Conservation (phyloP, 2,888 invertebrate genomes). For the Artemia sinica region DNA sequence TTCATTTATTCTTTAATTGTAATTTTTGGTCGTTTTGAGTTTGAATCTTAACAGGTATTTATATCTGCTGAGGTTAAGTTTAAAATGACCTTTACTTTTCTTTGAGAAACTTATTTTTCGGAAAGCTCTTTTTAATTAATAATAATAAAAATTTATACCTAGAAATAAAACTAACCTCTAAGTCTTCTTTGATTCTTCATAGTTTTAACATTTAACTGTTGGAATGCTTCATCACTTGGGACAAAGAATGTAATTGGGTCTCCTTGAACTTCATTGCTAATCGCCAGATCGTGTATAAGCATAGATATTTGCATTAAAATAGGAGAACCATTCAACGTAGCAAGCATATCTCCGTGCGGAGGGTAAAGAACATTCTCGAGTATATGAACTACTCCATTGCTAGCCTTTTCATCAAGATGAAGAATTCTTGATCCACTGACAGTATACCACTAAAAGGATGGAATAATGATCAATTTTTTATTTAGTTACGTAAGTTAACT, state of each 20-base stretch:
- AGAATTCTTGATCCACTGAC: slow-evolving; percentile 24
- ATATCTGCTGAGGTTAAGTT: too few species aligned
- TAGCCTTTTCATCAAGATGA: slow-evolving; percentile 24
- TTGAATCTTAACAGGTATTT: too few species aligned
- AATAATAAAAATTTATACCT: too few species aligned
- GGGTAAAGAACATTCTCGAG: slow-evolving; percentile 24
- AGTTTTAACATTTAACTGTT: slow-evolving; percentile 1
- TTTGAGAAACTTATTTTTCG: too few species aligned
- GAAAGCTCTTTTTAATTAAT: too few species aligned
- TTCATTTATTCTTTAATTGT: too few species aligned
- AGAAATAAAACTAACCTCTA: not conserved
- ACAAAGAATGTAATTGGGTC: slow-evolving; percentile 6
- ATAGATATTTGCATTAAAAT: slow-evolving; percentile 22
- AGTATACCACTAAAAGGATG: slow-evolving; percentile 23
- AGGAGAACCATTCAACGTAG: slow-evolving; percentile 24
- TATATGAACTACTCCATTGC: slow-evolving; percentile 25
- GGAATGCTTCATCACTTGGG: slow-evolving; percentile 13
- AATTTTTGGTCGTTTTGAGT: too few species aligned
- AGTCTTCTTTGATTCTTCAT: slow-evolving; percentile 12
- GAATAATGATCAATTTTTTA: too few species aligned
- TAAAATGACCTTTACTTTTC: too few species aligned
- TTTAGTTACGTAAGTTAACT: too few species aligned
- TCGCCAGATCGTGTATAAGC: slow-evolving; percentile 16
- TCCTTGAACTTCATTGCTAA: slow-evolving; percentile 6
- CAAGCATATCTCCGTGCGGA: slow-evolving; percentile 24